phyloP scores from a whole-genome alignment of 2,888 invertebrate genomes.

The Litoditis marina region DNA sequence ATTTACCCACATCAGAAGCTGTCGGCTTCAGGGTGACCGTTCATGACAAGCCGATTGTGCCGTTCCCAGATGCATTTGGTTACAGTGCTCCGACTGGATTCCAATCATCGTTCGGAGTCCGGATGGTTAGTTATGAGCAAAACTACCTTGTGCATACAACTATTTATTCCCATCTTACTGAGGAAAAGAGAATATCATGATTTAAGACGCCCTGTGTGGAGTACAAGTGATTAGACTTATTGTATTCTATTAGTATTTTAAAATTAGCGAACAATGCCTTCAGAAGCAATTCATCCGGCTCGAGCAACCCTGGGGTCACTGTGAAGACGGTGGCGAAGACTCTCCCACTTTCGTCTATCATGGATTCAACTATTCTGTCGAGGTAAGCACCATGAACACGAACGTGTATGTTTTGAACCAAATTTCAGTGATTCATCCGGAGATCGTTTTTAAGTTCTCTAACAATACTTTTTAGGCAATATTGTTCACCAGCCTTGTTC shows the following conservation, averaged over 20 bases:
- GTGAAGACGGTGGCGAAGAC: slow-evolving; percentile 54
- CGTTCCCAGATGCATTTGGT: slow-evolving; percentile 61
- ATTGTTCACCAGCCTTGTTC: no score
- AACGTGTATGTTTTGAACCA: no score
- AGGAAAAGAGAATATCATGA: neutral
- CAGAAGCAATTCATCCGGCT: slow-evolving; percentile 59
- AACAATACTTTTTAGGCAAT: no score
- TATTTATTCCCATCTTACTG: slow-evolving; percentile 2
- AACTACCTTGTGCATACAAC: no score
- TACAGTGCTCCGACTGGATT: slow-evolving; percentile 61
- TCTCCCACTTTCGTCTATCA: slow-evolving; percentile 46
- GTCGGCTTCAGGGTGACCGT: slow-evolving; percentile 60
- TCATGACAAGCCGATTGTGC: slow-evolving; percentile 60
- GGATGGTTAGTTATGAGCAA: slow-evolving; percentile 46
- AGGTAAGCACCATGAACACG: slow-evolving; percentile 21
- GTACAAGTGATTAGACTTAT: neutral
- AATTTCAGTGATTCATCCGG: no score
- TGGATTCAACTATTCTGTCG: slow-evolving; percentile 59
- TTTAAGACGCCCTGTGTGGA: neutral
- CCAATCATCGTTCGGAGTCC: slow-evolving; percentile 58
- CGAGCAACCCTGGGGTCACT: slow-evolving; percentile 55
- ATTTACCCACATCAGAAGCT: slow-evolving; percentile 59
- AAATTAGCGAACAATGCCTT: slow-evolving; percentile 14
- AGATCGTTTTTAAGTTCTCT: no score
- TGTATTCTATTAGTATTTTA: neutral